phyloP scores from a whole-genome alignment of 2,113 vertebrate genomes.

The Pholis gunnellus region DNA sequence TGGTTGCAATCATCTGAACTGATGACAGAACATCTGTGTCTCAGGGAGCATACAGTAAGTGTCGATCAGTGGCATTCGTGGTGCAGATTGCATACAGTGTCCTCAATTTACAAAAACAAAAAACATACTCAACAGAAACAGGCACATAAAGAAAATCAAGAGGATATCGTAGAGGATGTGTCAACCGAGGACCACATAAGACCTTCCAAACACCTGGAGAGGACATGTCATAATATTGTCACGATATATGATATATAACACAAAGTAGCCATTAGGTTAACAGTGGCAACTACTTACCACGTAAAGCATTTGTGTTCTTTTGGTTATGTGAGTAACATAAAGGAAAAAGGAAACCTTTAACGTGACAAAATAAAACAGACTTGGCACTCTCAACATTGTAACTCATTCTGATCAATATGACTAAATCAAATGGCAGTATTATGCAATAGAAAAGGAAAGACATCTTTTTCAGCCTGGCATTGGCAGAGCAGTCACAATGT shows the following conservation, averaged over 20 bases:
- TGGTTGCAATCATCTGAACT: constrained; percentile 69
- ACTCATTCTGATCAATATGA: constrained; percentile 69
- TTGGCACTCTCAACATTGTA: constrained; percentile 77
- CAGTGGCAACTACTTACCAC: constrained; percentile 45
- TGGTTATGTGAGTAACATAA: constrained; percentile 53
- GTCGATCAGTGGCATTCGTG: constrained; percentile 82
- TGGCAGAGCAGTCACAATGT: constrained; percentile 64
- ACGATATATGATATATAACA: constrained; percentile 12
- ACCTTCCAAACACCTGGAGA: constrained; percentile 51
- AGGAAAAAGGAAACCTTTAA: constrained; percentile 26
- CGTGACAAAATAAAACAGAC: constrained; percentile 74
- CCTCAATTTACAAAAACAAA: constrained; percentile 57
- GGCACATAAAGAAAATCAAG: constrained; percentile 52
- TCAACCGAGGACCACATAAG: constrained; percentile 43
- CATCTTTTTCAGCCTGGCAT: constrained; percentile 68
- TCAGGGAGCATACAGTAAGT: constrained; percentile 78
- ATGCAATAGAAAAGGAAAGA: constrained; percentile 78
- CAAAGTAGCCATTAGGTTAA: constrained; percentile 17
- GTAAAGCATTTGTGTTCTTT: constrained; percentile 66
- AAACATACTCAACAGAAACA: constrained; percentile 55
- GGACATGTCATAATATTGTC: constrained; percentile 41
- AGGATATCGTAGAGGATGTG: constrained; percentile 34
- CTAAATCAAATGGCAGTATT: constrained; percentile 80
- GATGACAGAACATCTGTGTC: constrained; percentile 75
- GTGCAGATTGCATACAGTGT: constrained; percentile 84